These are phyloP conservation scores for Coptodon bakossiorum DNA, from an alignment of 2,113 vertebrate genomes.

Conservation along the genomic window DNA sequence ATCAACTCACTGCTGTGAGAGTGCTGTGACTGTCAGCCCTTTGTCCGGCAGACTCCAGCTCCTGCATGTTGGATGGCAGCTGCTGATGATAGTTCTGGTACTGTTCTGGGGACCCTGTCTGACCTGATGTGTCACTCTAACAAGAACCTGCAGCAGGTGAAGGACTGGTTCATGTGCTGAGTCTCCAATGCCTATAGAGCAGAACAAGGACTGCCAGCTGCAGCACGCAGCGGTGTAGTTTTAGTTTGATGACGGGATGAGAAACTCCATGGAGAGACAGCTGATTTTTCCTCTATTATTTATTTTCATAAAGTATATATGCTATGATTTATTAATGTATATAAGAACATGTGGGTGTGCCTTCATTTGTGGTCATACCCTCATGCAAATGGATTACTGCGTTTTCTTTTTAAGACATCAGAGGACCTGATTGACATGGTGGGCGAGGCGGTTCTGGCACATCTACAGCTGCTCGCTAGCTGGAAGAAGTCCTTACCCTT, in stretches of 20 bases:
- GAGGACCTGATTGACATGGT: not conserved
- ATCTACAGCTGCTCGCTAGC: not conserved
- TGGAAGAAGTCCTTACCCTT: not conserved
- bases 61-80: not conserved
- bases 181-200: not conserved
- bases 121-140: not conserved
- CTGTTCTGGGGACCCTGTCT: not conserved
- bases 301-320: not conserved
- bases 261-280: not conserved
- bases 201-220: not conserved
- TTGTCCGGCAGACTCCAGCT: not conserved
- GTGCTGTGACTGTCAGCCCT: fast-evolving
- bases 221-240: not conserved
- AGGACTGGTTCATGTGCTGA: not conserved
- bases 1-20: fast-evolving
- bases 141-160: not conserved
- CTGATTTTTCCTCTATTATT: not conserved
- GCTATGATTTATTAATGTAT: fast-evolving
- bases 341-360: not conserved
- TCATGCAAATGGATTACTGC: not conserved
- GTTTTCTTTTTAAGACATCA: not conserved
- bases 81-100: not conserved
- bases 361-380: not conserved
- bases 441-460: not conserved
- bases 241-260: not conserved